phyloP scores from a whole-genome alignment of 2,797 vertebrate genomes.

The Coracias cyanogaster region DNA sequence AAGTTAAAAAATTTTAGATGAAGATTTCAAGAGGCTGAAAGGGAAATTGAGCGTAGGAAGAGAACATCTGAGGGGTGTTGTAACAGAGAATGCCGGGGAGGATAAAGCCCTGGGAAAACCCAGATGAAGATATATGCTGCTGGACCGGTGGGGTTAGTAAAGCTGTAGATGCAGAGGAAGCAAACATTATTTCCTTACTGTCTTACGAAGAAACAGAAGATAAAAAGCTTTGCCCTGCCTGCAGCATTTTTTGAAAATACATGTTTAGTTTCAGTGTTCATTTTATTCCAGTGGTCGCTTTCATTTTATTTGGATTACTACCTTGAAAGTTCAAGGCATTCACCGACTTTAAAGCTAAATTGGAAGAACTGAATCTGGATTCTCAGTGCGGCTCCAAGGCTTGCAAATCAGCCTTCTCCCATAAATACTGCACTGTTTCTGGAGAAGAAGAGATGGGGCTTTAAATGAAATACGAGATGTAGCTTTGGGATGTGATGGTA shows the following conservation, averaged over 20 bases:
- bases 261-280: not conserved
- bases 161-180: not conserved
- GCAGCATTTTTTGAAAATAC: not conserved
- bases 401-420: slow-evolving; percentile 32
- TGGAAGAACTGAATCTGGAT: slow-evolving; percentile 21
- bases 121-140: not conserved
- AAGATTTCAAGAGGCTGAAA: slow-evolving; percentile 10
- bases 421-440: slow-evolving; percentile 42
- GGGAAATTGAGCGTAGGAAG: not conserved
- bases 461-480: slow-evolving; percentile 47
- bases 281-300: not conserved
- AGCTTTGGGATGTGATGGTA: slow-evolving; percentile 26
- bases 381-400: not conserved
- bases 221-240: slow-evolving; percentile 7
- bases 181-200: not conserved
- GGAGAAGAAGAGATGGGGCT: slow-evolving; percentile 10
- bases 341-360: slow-evolving; percentile 7
- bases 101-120: not conserved
- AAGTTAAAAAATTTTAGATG: slow-evolving; percentile 6
- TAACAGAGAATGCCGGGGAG: not conserved
- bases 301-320: not conserved
- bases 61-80: not conserved
- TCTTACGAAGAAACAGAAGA: not conserved
- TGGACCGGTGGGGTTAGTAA: not conserved
- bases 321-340: not conserved